These are phyloP conservation scores for Craterocephalus amniculus DNA, from an alignment of 2,797 vertebrate genomes.

Conservation along the genomic window DNA sequence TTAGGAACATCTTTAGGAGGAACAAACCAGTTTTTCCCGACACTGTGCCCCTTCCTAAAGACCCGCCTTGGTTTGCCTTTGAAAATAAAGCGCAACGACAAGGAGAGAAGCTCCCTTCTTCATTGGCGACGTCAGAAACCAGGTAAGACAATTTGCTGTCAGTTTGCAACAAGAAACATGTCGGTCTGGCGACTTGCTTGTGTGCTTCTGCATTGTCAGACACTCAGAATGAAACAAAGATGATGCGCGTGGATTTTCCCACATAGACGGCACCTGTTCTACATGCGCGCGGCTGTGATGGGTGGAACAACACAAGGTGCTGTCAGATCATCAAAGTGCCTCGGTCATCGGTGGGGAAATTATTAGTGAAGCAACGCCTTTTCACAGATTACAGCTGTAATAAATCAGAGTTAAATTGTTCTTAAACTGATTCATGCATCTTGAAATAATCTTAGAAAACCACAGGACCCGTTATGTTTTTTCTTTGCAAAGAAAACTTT, in stretches of 20 bases:
- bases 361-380: background rate
- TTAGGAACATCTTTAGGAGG: constrained; percentile 48
- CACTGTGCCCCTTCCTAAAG: constrained; percentile 15
- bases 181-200: constrained; percentile 6
- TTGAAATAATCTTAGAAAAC: too few relatives aligned
- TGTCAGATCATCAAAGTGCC: constrained; percentile 22
- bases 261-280: constrained; percentile 58
- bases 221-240: constrained; percentile 19
- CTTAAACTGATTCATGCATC: too few relatives aligned
- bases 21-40: constrained; percentile 1
- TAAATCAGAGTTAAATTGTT: background rate
- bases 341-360: background rate
- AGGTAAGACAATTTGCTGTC: constrained; percentile 61
- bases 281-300: constrained; percentile 28
- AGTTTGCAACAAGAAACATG: constrained; percentile 21
- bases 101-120: constrained; percentile 31
- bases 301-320: constrained; percentile 37
- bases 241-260: constrained; percentile 18
- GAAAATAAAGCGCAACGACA: constrained; percentile 35
- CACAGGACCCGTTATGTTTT: background rate
- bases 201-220: constrained; percentile 15
- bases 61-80: constrained; percentile 10
- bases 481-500: background rate
- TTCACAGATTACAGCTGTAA: background rate
- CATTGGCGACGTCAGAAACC: constrained; percentile 27